Conservation (phyloP, 2,113 vertebrate species). For the Sander lucioperca region DNA sequence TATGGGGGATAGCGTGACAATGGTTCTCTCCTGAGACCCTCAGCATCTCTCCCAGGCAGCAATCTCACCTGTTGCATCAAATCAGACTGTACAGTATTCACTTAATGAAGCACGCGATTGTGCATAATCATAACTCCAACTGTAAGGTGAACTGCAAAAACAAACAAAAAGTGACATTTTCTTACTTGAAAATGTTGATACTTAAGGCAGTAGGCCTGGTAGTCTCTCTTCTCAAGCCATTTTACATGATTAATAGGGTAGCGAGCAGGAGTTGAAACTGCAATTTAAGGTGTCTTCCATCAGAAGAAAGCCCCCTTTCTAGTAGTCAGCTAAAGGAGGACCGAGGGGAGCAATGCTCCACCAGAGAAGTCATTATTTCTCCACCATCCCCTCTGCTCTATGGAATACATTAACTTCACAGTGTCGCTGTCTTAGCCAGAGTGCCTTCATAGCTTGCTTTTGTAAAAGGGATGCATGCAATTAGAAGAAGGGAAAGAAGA, state of each 20-base stretch:
- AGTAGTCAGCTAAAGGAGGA: slow-evolving; percentile 64
- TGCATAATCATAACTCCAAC: slow-evolving; percentile 45
- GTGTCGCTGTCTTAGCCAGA: slow-evolving; percentile 81
- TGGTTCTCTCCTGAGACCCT: slow-evolving; percentile 56
- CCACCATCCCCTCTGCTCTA: slow-evolving; percentile 69
- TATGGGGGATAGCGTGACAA: slow-evolving; percentile 77
- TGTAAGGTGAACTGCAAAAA: slow-evolving; percentile 36
- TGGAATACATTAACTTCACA: slow-evolving; percentile 81
- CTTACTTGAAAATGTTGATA: slow-evolving; percentile 27
- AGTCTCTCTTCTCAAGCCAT: slow-evolving; percentile 50
- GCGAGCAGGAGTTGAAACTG: slow-evolving; percentile 67
- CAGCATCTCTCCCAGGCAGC: slow-evolving; percentile 69
- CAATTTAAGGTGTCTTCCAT: slow-evolving; percentile 78
- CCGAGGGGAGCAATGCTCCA: slow-evolving; percentile 73
- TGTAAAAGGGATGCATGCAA: slow-evolving; percentile 84
- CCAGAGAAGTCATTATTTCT: slow-evolving; percentile 79
- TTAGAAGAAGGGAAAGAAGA: slow-evolving; percentile 86
- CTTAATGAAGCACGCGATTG: slow-evolving; percentile 65
- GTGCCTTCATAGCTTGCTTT: slow-evolving; percentile 76
- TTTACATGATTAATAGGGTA: slow-evolving; percentile 72
- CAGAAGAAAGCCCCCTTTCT: slow-evolving; percentile 71
- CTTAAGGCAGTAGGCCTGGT: slow-evolving; percentile 24
- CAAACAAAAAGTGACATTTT: slow-evolving; percentile 50
- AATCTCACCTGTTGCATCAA: slow-evolving; percentile 61
- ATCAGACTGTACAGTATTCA: slow-evolving; percentile 33